Base-by-base conservation (phyloP, 2,113 vertebrate species). In the Gavialis gangeticus region DNA sequence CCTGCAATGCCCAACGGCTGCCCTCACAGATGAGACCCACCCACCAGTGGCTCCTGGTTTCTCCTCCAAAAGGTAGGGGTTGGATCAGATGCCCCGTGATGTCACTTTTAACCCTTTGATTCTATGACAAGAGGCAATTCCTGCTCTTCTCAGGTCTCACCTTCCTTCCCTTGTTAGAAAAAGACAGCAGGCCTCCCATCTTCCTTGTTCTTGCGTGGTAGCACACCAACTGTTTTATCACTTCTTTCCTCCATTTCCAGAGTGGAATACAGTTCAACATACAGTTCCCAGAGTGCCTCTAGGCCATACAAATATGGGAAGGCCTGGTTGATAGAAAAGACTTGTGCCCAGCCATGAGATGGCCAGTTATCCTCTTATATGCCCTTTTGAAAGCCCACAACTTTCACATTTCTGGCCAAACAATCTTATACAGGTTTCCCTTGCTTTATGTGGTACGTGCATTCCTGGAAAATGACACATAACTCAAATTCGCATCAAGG, bases 221-320 rank as follows among this genome's bases (percentile, higher is more conserved):
- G 14, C n/a, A 0, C 18, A 54, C 17, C 22, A 55, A 34, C 75
- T 57, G 27, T 1, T 1, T 7, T 30, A 16, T 37, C 22, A 66
- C 3, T 25, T 46, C 69, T 30, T 24, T 5, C 24, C n/a, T 3
- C 1, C 10, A 46, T 25, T 15, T 55, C 34, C 34, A n/a, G 55
- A 22, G 1, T 0, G 2, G 46, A 16, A 10, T 34, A 18, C 18
- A 11, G 17, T 18, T 30, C 8, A 55, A 6, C 60, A 66, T 37
- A 18, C 30, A 15, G 10, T 0, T 0, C 4, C 6, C 55, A 1
- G 0, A 1, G 5, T 11, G 21, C 69, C n/a, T 30, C 63, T n/a
- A 28, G 63, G 8, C 27, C 14, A 6, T 16, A 66, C 63, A 66
- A 66, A 25, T 8, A 15, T 10, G 25, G 10, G n/a, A 30, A 30